These are phyloP conservation scores for Cotesia vestalis DNA, from an alignment of 1,140 invertebrate species.

Conservation along the genomic window DNA sequence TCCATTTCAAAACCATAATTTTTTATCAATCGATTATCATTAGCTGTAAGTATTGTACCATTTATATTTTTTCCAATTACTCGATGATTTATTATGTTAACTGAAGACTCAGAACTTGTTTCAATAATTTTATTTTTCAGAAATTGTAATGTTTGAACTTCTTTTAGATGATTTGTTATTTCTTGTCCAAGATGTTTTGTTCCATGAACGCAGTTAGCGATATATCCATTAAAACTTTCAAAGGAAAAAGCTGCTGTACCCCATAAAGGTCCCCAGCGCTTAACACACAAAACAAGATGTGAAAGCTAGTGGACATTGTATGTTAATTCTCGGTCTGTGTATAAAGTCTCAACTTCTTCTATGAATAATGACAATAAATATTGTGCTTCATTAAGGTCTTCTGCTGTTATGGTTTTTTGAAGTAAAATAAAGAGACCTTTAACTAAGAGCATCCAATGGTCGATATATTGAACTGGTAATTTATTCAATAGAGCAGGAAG, in stretches of 20 bases:
- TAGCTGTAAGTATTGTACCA: not conserved
- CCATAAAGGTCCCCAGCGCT: slow-evolving; percentile 46
- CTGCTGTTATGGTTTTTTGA: slow-evolving; percentile 32
- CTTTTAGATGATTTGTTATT: slow-evolving; percentile 40
- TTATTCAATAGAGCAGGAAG: slow-evolving; percentile 33
- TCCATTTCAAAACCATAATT: slow-evolving; percentile 1
- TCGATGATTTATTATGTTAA: not conserved
- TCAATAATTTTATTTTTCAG: slow-evolving; percentile 27
- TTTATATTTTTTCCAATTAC: slow-evolving; percentile 12
- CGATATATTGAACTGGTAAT: slow-evolving; percentile 41
- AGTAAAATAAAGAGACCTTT: slow-evolving; percentile 36
- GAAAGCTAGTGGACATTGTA: slow-evolving; percentile 44
- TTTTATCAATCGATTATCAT: slow-evolving; percentile 17
- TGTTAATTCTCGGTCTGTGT: slow-evolving; percentile 31
- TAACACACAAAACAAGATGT: slow-evolving; percentile 43
- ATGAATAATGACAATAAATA: slow-evolving; percentile 42
- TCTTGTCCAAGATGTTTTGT: slow-evolving; percentile 41
- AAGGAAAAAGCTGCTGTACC: slow-evolving; percentile 40
- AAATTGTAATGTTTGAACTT: slow-evolving; percentile 34
- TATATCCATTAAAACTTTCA: slow-evolving; percentile 41
- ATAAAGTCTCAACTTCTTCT: slow-evolving; percentile 36
- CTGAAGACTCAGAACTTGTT: slow-evolving; percentile 4
- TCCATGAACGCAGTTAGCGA: slow-evolving; percentile 25
- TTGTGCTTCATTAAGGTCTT: slow-evolving; percentile 38
- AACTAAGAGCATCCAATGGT: slow-evolving; percentile 45